Percentiles rank a stretch among this genome's conserved stretches.
Evolutionary conservation across 2,113 vertebrate species (phyloP).

Genomic region (Hippocampus barbouri): DNA sequence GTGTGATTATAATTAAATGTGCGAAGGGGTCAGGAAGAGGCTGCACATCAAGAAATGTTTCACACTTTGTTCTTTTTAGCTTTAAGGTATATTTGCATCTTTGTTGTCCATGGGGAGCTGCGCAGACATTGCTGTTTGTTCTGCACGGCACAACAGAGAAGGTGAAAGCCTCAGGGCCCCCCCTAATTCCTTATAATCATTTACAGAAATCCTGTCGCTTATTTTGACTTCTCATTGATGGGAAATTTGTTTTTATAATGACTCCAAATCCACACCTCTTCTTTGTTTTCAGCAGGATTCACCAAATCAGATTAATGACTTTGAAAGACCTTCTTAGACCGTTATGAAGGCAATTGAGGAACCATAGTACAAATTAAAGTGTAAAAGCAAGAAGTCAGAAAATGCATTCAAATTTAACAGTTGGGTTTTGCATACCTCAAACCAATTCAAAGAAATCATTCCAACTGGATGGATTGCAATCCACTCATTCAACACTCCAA

Average conservation of each 20-base stretch:
- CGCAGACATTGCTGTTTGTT: slow-evolving; percentile 22
- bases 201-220: slow-evolving; percentile 50
- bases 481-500: neutral
- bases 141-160: slow-evolving; percentile 23
- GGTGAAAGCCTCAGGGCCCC: slow-evolving; percentile 18
- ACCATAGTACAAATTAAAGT: neutral
- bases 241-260: slow-evolving; percentile 23
- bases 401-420: neutral
- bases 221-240: slow-evolving; percentile 38
- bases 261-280: slow-evolving; percentile 43
- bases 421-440: neutral
- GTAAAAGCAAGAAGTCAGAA: neutral
- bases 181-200: slow-evolving; percentile 48
- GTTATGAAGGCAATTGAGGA: neutral
- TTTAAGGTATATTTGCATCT: slow-evolving; percentile 16
- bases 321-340: neutral
- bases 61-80: slow-evolving; percentile 20
- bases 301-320: neutral
- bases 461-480: neutral
- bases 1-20: neutral
- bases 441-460: neutral
- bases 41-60: slow-evolving; percentile 5
- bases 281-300: neutral
- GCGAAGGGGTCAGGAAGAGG: slow-evolving; percentile 12
- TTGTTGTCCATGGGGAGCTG: slow-evolving; percentile 9